These are phyloP conservation scores for Drosophila baimaii DNA, from an alignment of 1,140 invertebrate genomes.

Conservation along the genomic window DNA sequence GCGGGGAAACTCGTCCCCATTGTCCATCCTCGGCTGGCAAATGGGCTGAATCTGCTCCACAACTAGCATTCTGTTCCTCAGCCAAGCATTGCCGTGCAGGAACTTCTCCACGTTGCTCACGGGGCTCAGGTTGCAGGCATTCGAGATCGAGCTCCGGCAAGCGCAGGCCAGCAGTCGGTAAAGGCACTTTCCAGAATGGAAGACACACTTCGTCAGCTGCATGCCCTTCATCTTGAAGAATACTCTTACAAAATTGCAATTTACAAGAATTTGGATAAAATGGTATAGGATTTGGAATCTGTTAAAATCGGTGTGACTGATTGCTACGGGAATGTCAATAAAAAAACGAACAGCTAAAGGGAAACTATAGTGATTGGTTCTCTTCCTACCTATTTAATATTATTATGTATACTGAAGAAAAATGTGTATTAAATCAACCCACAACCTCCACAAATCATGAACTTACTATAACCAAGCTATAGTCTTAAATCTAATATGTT, in stretches of 20 bases:
- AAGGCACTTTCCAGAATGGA: slow-evolving; percentile 14
- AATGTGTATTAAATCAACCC: not conserved
- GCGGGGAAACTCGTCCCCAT: not conserved
- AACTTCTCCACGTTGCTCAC: slow-evolving; percentile 4
- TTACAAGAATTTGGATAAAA: not conserved
- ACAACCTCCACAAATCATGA: no score
- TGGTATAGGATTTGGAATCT: not conserved
- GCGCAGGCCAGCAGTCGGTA: slow-evolving; percentile 11
- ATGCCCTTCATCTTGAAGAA: slow-evolving; percentile 6
- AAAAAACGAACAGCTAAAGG: not conserved
- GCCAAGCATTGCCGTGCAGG: not conserved
- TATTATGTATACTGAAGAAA: not conserved
- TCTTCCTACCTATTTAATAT: not conserved
- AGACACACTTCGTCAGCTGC: slow-evolving; percentile 2
- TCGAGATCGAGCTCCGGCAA: slow-evolving; percentile 15
- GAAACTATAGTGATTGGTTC: not conserved
- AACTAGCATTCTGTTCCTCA: not conserved
- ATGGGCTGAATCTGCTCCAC: slow-evolving; percentile 8
- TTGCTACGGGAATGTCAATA: not conserved
- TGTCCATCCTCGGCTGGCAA: not conserved
- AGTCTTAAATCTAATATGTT: no score
- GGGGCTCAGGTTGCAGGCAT: not conserved
- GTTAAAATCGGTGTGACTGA: not conserved
- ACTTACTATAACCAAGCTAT: no score
- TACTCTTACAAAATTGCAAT: not conserved